phyloP scores from a whole-genome alignment of 2,888 invertebrate genomes.

The Blomia tropicalis region DNA sequence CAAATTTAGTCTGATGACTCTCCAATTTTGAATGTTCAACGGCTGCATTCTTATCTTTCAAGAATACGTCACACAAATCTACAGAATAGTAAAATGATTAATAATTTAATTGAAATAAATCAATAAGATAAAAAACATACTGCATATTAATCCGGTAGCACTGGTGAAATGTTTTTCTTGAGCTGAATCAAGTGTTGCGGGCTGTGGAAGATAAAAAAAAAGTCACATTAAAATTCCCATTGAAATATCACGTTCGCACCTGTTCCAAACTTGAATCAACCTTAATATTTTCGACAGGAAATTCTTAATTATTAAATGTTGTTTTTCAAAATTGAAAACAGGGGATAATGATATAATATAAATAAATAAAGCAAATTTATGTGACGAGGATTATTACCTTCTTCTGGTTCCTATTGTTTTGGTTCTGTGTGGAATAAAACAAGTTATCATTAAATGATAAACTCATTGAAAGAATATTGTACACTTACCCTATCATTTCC shows the following conservation, averaged over 20 bases:
- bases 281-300: not conserved
- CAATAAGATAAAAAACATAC: not conserved
- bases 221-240: too few relatives aligned
- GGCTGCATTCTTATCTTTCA: slow-evolving; percentile 19
- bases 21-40: slow-evolving; percentile 20
- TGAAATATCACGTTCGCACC: too few relatives aligned
- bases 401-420: slow-evolving; percentile 4
- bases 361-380: too few relatives aligned
- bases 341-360: too few relatives aligned
- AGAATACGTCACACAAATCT: slow-evolving; percentile 21
- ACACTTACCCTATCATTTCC: not conserved
- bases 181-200: not conserved
- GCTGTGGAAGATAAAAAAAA: not conserved
- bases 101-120: not conserved
- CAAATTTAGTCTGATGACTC: slow-evolving; percentile 13
- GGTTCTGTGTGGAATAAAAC: not conserved
- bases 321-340: too few relatives aligned
- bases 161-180: slow-evolving; percentile 4
- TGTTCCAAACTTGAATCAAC: not conserved
- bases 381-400: too few relatives aligned
- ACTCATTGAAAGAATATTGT: not conserved
- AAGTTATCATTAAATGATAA: not conserved
- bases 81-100: not conserved
- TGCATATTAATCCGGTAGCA: slow-evolving; percentile 7
- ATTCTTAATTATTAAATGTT: not conserved